Conservation (phyloP, 2,888 invertebrate genomes). For the Omphaloscelis lunosa region DNA sequence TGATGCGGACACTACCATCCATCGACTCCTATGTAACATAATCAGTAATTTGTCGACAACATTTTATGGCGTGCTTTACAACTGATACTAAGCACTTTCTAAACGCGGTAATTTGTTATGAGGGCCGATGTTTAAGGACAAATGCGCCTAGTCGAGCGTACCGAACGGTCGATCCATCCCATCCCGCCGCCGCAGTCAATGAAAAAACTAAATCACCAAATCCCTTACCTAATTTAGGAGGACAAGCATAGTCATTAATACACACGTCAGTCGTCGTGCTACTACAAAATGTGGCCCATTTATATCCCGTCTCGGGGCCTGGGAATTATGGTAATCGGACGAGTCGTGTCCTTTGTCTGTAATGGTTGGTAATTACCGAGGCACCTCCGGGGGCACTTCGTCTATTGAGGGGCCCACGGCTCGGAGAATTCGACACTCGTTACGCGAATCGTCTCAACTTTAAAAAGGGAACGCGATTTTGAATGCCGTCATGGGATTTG, state of each 20-base stretch:
- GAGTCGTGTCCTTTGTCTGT: slow-evolving; percentile 90
- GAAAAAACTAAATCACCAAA: slow-evolving; percentile 89
- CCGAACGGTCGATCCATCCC: slow-evolving; percentile 69
- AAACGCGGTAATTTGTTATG: slow-evolving; percentile 69
- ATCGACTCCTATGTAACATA: slow-evolving; percentile 45
- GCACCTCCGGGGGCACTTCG: slow-evolving; percentile 88
- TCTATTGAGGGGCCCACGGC: slow-evolving; percentile 83
- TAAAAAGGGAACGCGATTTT: slow-evolving; percentile 89
- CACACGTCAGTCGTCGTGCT: slow-evolving; percentile 89
- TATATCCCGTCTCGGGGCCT: slow-evolving; percentile 88
- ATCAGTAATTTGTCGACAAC: slow-evolving; percentile 18
- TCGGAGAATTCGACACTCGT: slow-evolving; percentile 89
- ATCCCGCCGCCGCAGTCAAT: slow-evolving; percentile 77
- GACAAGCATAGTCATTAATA: slow-evolving; percentile 90
- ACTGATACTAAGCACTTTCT: slow-evolving; percentile 50
- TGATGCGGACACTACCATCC: slow-evolving; percentile 8
- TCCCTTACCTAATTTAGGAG: slow-evolving; percentile 90
- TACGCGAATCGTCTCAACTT: slow-evolving; percentile 90
- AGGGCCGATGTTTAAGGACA: slow-evolving; percentile 68
- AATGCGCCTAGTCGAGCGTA: slow-evolving; percentile 63
- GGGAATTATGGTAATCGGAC: slow-evolving; percentile 90
- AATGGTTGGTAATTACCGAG: slow-evolving; percentile 90
- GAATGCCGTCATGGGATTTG: slow-evolving; percentile 86
- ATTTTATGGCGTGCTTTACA: slow-evolving; percentile 34
- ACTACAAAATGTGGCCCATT: slow-evolving; percentile 90